These are phyloP conservation scores for Leuciscus waleckii DNA, from an alignment of 2,797 vertebrate species.

Conservation along the genomic window DNA sequence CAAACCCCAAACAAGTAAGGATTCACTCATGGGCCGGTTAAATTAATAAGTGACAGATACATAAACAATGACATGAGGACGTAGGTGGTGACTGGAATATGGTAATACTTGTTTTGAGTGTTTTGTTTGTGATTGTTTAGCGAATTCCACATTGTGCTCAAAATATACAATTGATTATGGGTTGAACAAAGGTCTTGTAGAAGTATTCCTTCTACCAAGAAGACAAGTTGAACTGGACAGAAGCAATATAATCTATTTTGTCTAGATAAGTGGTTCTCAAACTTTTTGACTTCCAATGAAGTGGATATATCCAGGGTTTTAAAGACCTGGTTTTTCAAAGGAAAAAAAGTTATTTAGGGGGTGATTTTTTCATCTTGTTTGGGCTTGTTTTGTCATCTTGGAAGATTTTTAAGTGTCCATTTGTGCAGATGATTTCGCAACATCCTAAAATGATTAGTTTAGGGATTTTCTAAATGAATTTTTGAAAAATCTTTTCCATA, in stretches of 20 bases:
- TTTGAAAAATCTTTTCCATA: not conserved
- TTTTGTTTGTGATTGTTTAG: conserved; percentile 25
- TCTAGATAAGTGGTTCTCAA: not conserved
- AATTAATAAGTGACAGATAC: conserved; percentile 27
- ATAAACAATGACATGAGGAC: conserved; percentile 11
- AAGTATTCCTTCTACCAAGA: not conserved
- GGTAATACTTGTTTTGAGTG: not conserved
- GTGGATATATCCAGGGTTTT: not conserved
- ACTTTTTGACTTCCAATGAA: not conserved
- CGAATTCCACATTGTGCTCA: not conserved
- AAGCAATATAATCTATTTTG: not conserved
- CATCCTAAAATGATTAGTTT: not conserved
- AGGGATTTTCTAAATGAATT: not conserved
- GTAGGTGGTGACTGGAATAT: conserved; percentile 24
- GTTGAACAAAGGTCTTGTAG: not conserved
- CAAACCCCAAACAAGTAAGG: conserved; percentile 22
- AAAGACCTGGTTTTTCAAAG: not conserved
- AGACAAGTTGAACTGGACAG: conserved; percentile 8
- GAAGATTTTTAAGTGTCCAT: not conserved
- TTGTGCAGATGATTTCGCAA: not conserved
- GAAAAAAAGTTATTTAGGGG: not conserved
- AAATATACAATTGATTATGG: conserved; percentile 13
- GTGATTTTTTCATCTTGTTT: too few relatives aligned
- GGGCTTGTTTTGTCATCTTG: not conserved
- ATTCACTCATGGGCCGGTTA: conserved; percentile 38